These are phyloP conservation scores for Ceyx cyanopectus DNA, from an alignment of 2,113 vertebrate genomes.

Conservation along the genomic window DNA sequence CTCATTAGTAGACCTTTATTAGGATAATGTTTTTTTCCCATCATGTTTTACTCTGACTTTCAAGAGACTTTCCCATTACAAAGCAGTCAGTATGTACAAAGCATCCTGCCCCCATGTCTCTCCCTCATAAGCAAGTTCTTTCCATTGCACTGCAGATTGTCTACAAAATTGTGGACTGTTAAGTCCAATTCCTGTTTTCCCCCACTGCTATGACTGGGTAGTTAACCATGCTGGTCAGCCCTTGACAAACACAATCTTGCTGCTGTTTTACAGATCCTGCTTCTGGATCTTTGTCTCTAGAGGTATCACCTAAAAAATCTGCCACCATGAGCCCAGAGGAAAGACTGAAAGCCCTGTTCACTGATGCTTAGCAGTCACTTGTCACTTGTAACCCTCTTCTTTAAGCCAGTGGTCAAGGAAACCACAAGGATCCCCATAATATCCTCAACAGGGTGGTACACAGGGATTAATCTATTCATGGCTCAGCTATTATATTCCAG, in stretches of 20 bases:
- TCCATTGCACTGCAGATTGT: not conserved
- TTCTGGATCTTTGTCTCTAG: not conserved
- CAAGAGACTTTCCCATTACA: rapidly evolving
- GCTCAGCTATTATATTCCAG: no score
- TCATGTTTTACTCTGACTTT: not conserved
- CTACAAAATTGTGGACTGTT: not conserved
- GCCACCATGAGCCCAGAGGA: not conserved
- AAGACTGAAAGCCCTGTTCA: rapidly evolving
- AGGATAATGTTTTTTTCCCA: not conserved
- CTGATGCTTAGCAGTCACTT: not conserved
- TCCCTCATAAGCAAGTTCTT: not conserved
- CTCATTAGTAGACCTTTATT: not conserved
- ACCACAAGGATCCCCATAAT: not conserved
- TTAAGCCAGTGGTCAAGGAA: not conserved
- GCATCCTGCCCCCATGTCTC: not conserved
- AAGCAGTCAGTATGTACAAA: not conserved
- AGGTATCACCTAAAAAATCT: not conserved
- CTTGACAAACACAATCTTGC: rapidly evolving
- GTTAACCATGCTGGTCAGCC: no score
- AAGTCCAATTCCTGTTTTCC: not conserved
- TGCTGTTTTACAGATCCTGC: not conserved
- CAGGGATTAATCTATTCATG: rapidly evolving
- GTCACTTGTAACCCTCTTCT: not conserved
- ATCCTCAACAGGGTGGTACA: not conserved
- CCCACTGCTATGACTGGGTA: not conserved